Conservation (phyloP, 2,888 invertebrate genomes). For the Cerastis rubricosa region DNA sequence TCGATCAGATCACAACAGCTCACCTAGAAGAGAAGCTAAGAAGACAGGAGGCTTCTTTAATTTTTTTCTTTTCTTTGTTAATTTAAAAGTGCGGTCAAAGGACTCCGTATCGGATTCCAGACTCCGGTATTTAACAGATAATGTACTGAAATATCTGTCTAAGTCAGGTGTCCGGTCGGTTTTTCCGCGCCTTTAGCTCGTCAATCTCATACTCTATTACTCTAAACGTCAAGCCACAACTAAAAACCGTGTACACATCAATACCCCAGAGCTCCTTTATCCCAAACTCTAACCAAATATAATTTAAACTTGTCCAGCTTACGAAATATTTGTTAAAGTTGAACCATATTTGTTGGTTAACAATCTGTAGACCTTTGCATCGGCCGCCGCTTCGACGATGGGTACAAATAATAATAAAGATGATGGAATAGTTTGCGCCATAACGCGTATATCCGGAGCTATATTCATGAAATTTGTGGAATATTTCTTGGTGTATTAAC, state of each 20-base stretch:
- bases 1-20: not conserved
- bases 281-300: conserved; percentile 57
- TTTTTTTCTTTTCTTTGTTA: not conserved
- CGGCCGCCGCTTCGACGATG: not conserved
- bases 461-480: conserved; percentile 15
- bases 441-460: not conserved
- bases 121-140: not conserved
- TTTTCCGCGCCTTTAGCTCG: not conserved
- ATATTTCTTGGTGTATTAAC: not conserved
- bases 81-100: not conserved
- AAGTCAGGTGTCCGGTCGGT: not conserved
- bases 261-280: conserved; percentile 27
- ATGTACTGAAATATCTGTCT: not conserved
- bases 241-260: conserved; percentile 23
- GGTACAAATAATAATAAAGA: conserved; percentile 29
- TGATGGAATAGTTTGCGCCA: conserved; percentile 10
- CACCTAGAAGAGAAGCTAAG: not conserved
- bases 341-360: conserved; percentile 52
- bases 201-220: conserved; percentile 26
- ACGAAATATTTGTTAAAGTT: conserved; percentile 48
- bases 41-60: rapidly evolving
- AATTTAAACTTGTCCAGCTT: conserved; percentile 63
- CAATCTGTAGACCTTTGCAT: conserved; percentile 30
- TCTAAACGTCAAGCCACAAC: conserved; percentile 4
- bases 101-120: not conserved